These are phyloP conservation scores for Chaetophractus vellerosus DNA, from an alignment of 2,797 vertebrate species.

Conservation along the genomic window DNA sequence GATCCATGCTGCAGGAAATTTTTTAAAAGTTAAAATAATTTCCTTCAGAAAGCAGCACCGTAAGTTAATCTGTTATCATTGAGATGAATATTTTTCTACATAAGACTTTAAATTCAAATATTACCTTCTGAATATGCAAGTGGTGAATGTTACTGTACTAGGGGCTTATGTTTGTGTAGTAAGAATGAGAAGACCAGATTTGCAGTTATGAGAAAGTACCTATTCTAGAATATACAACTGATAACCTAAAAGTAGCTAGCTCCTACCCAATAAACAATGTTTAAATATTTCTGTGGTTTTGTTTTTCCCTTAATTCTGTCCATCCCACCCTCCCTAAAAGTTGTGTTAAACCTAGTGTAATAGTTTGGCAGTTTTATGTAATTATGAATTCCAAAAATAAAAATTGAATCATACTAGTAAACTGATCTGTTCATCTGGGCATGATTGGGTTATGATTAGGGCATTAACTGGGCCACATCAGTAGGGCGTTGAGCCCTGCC, in stretches of 20 bases:
- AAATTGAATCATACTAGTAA: too few relatives aligned
- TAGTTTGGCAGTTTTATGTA: too few relatives aligned
- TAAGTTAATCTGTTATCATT: not conserved
- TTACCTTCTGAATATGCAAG: not conserved
- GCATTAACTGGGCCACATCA: too few relatives aligned
- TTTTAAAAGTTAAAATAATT: not conserved
- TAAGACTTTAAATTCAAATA: slow-evolving; percentile 32
- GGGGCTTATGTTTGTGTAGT: not conserved
- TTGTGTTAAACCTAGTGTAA: not conserved
- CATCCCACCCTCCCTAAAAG: not conserved
- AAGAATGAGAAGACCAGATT: slow-evolving; percentile 2
- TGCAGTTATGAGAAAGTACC: not conserved
- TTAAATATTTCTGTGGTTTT: not conserved
- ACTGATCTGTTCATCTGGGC: too few relatives aligned
- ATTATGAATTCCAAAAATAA: too few relatives aligned
- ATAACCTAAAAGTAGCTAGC: not conserved
- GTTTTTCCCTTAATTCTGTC: not conserved
- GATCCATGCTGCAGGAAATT: not conserved
- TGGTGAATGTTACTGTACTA: not conserved
- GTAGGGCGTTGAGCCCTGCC: too few relatives aligned
- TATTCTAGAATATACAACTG: not conserved
- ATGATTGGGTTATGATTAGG: too few relatives aligned
- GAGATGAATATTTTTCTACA: slow-evolving; percentile 7
- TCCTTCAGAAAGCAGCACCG: not conserved
- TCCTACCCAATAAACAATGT: not conserved